Base-by-base conservation (phyloP, 2,888 invertebrate species). In the Caenorhabditis sulstoni region DNA sequence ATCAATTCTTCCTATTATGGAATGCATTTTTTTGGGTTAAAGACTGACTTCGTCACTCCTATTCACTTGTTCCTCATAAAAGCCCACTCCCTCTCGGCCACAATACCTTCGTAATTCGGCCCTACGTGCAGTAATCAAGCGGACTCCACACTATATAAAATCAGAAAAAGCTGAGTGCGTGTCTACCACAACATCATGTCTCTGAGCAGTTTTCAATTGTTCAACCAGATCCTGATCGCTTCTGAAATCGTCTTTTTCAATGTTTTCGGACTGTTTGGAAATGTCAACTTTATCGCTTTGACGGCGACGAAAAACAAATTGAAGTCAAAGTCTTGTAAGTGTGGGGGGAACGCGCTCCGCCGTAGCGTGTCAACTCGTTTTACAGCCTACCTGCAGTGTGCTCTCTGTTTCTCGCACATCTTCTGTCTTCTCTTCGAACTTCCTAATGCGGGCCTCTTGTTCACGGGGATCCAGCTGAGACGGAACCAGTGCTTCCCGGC, bases 371-470 rank as follows among this genome's bases (percentile, higher is more conserved):
- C 16, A 4, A 22, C 16, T 29, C 7, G 4, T n/a, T 29, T 29
- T 29, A 7, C 64, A 71, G 71, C 62, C 8, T 71, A 62, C 37
- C 14, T 71, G 20, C 71, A 71, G 55, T 73, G 64, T 29, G 58
- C 50, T 12, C 44, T 73, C 29, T 62, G 62, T 9, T 50, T 79
- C 18, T 64, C 58, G 18, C 79, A 79, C 49, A 59, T 59, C 39
- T 35, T 79, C 18, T 79, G 79, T 23, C 47, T 79, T 0, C 41
- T 74, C 1, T 79, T 74, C 41, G 79, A 79, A 39, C 59, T 79
- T 4, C 74, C 68, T 2, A 79, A 79, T 37, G 73, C 79, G 3
- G 67, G 59, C 0, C 62, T 73, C 14, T 18, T 73, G 16, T 77
- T 74, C 53, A 74, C 68, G 11, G 78, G 66, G 14, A 67, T 79